Percentiles rank a stretch among this genome's conserved stretches.
phyloP scores from a whole-genome alignment of 2,888 invertebrate species.

The Ctenicera cuprea region DNA sequence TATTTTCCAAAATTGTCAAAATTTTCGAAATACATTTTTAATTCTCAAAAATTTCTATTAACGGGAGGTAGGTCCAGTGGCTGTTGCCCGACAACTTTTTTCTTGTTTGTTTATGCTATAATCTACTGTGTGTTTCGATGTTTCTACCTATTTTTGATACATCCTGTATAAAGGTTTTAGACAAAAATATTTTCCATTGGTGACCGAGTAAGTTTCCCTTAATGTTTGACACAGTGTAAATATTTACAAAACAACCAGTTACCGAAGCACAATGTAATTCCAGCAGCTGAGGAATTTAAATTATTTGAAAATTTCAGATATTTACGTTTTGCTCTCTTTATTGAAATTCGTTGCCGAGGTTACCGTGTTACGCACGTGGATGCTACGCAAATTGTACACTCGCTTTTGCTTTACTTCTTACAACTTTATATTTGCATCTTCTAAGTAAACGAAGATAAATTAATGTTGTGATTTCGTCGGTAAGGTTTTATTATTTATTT shows the following conservation, averaged over 20 bases:
- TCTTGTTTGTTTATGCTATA: too few species aligned
- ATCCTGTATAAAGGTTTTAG: too few species aligned
- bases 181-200: background rate
- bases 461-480: background rate
- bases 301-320: constrained; percentile 10
- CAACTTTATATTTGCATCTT: too few species aligned
- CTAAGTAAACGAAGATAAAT: too few species aligned
- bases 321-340: constrained; percentile 23
- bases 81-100: too few species aligned
- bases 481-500: background rate
- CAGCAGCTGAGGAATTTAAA: constrained; percentile 16
- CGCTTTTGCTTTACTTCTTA: background rate
- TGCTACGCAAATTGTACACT: background rate
- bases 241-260: background rate
- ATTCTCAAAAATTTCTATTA: too few species aligned
- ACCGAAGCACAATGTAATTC: background rate
- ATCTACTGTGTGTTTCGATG: too few species aligned
- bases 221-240: background rate
- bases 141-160: too few species aligned
- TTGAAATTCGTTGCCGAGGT: constrained; percentile 7
- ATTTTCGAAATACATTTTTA: too few species aligned
- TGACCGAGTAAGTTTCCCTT: too few species aligned
- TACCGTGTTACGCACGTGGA: background rate
- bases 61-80: too few species aligned
- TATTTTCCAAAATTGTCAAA: too few species aligned